Evolutionary conservation across 2,888 invertebrate species (phyloP), one percentile per base, ranked within the genome.

Genomic region (Brachylomia viminalis): DNA sequence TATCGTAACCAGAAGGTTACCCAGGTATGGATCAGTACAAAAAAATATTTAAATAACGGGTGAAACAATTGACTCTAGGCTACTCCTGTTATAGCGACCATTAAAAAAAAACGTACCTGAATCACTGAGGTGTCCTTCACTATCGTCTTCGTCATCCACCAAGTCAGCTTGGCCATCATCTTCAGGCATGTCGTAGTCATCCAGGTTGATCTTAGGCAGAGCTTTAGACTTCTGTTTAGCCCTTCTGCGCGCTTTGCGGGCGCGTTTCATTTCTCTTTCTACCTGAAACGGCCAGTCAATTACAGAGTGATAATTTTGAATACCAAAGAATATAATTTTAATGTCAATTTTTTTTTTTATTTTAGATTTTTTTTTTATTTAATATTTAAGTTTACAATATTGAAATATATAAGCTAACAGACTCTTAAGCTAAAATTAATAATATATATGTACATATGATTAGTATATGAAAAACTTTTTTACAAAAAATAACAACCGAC

Each of bases 121-220:
- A 88, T 96, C 96, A 80, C 95, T 96, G 38, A 96, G 86, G 88
- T 95, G 95, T 1, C 96, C 97, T 0, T 97, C 97, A 38, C 97
- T 96, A 38, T 97, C 96, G 11, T 95, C 96, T 52, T 95, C 96
- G 27, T 93, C 92, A 20, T 97, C 97, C 2, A 97, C 94, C 67
- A 98, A 90, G 88, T 98, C 98, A 0, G 97, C 97, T 72, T 98
- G 98, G 0, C 98, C 98, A 80, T 98, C 98, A 87, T 98, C 98
- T 1, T 97, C 97, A 0, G 98, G 98, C 87, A 98, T 95, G 72
- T 98, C 97, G 87, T 98, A 99, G 95, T 98, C 98, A 90, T 99
- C 98, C 58, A 99, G 95, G 93, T 98, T 97, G 52, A 98, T 97
- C 87, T 97, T 97, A 0, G 98, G 98, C 83, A 98, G 91, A 0